phyloP scores from a whole-genome alignment of 2,888 invertebrate genomes.

The Limulus polyphemus region DNA sequence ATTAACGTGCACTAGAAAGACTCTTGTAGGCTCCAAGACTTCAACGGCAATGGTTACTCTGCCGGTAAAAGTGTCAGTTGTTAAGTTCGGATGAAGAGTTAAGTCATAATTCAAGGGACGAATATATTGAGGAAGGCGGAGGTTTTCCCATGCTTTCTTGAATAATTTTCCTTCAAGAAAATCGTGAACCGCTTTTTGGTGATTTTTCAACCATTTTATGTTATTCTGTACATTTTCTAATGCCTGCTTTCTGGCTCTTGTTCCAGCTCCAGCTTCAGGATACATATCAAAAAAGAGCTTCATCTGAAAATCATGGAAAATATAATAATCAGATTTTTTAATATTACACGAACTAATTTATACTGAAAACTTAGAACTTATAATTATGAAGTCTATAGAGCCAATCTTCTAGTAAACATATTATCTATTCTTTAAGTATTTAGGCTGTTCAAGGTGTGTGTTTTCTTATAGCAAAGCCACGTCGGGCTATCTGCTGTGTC shows the following conservation, averaged over 20 bases:
- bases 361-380: too few relatives aligned
- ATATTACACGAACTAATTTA: too few relatives aligned
- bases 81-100: conserved; percentile 51
- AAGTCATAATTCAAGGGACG: conserved; percentile 56
- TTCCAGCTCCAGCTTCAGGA: conserved; percentile 75
- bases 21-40: conserved; percentile 32
- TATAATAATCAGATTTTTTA: too few relatives aligned
- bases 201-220: conserved; percentile 59
- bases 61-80: conserved; percentile 46
- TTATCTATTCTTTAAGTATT: too few relatives aligned
- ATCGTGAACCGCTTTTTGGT: conserved; percentile 45
- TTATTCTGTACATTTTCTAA: conserved; percentile 63
- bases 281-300: conserved; percentile 58
- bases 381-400: too few relatives aligned
- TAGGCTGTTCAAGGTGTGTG: too few relatives aligned
- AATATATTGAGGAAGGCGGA: conserved; percentile 48
- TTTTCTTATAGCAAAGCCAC: too few relatives aligned
- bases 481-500: too few relatives aligned
- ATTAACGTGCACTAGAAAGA: conserved; percentile 48
- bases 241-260: conserved; percentile 54
- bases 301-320: conserved; percentile 45
- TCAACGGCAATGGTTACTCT: conserved; percentile 38
- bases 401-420: too few relatives aligned
- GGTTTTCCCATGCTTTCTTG: conserved; percentile 28
- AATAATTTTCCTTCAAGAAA: conserved; percentile 44